Evolutionary conservation across 2,113 vertebrate genomes (phyloP).

Genomic region (Heterotilapia buettikoferi): DNA sequence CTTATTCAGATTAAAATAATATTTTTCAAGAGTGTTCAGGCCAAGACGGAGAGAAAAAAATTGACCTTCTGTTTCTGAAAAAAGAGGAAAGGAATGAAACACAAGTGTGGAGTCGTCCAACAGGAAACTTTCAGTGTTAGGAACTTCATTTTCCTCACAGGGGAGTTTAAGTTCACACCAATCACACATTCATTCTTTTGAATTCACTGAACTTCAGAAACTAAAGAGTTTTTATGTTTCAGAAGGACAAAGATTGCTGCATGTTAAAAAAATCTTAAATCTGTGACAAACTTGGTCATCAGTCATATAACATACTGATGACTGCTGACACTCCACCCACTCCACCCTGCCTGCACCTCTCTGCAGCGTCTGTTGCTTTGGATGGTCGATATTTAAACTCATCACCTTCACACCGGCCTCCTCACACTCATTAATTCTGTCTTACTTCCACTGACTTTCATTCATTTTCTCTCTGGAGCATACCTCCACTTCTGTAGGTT

Average conservation of each 20-base stretch:
- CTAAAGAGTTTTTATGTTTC: neutral
- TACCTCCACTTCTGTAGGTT: neutral
- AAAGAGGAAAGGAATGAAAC: neutral
- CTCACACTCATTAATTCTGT: neutral
- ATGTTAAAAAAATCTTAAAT: neutral
- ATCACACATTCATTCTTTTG: neutral
- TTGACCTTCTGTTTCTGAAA: neutral
- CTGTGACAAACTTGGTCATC: neutral
- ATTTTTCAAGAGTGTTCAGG: neutral
- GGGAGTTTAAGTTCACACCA: neutral
- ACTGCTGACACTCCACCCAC: neutral
- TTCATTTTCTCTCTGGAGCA: neutral
- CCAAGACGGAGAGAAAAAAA: neutral
- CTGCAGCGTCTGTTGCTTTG: neutral
- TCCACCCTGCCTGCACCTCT: neutral
- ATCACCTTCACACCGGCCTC: too few relatives aligned
- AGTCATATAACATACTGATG: neutral
- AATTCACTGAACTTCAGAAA: neutral
- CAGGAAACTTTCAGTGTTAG: neutral
- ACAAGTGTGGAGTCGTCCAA: neutral
- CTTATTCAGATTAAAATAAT: neutral
- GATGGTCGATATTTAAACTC: too few relatives aligned
- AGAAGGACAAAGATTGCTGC: neutral
- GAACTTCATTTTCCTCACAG: neutral
- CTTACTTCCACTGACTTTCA: neutral